These are phyloP conservation scores for Eulacestoma nigropectus DNA, from an alignment of 2,113 vertebrate species.

Conservation along the genomic window DNA sequence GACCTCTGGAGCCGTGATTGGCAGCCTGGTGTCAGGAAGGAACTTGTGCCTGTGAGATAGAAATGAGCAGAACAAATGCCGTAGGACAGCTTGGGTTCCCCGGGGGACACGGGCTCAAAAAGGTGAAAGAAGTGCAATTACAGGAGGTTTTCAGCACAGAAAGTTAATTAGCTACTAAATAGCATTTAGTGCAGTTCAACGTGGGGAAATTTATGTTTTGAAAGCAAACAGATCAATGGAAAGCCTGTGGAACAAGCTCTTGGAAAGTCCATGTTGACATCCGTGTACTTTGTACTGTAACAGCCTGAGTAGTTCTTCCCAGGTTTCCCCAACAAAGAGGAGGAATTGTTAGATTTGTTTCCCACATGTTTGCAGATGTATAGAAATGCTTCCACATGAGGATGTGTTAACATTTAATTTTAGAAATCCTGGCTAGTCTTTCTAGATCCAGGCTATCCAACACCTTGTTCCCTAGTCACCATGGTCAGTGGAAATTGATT, in stretches of 20 bases:
- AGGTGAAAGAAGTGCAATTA: slow-evolving; percentile 70
- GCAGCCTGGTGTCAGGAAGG: slow-evolving; percentile 50
- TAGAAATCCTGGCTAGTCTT: neutral
- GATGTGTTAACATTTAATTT: neutral
- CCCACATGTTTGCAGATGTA: neutral
- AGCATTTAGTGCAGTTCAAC: slow-evolving; percentile 68
- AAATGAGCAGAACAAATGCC: slow-evolving; percentile 69
- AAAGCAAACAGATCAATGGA: slow-evolving; percentile 30
- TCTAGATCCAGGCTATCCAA: neutral
- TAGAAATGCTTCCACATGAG: neutral
- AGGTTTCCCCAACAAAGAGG: neutral
- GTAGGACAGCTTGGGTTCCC: slow-evolving; percentile 65
- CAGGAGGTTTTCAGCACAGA: slow-evolving; percentile 66
- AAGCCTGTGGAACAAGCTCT: neutral
- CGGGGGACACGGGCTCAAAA: slow-evolving; percentile 20
- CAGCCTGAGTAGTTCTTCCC: neutral
- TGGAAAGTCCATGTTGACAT: neutral
- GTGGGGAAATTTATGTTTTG: slow-evolving; percentile 40
- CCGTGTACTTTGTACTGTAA: neutral
- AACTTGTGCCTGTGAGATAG: slow-evolving; percentile 37
- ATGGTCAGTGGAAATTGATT: fast-evolving
- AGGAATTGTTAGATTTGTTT: neutral
- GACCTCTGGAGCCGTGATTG: slow-evolving; percentile 65
- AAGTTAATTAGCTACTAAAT: slow-evolving; percentile 78
- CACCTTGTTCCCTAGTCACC: neutral